Base-by-base conservation (phyloP, 2,888 invertebrate species). In the Drosophila mettleri region DNA sequence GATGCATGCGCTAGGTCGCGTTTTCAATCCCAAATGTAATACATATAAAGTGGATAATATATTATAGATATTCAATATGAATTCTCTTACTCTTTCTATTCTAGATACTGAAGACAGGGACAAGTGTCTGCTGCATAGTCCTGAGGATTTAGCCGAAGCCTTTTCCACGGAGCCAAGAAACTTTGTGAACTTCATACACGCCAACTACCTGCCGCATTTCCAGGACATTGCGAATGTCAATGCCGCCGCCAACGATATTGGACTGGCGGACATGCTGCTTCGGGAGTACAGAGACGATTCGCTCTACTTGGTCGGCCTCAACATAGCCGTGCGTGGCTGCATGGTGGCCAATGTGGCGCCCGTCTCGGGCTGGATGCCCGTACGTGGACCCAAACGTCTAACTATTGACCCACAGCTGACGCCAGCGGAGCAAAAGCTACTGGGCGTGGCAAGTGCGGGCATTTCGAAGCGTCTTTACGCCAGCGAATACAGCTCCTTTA, bases 201-300 rank as follows among this genome's bases (percentile, higher is more conserved):
- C 96, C 84, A 96, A 97, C 92, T 96, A 96, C 91, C 90, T 96
- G 24, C 93, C 94, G 6, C 96, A 97, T 86, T 96, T 95, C 87
- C 93, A 94, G 0, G 93, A 93, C 59, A 93, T 96, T 20, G 94
- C 95, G 34, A 94, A 95, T 78, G 93, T 94, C 0, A 93, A 93
- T 22, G 91, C 92, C 58, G 95, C 96, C 3, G 92, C 95, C 0
- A 93, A 95, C 54, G 94, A 94, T 59, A 92, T 98, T 38, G 96
- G 97, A 88, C 93, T 95, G 59, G 94, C 96, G 0, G 96, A 97
- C 85, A 92, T 93, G 39, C 93, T 97, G 88, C 92, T 95, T 31
- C 93, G 89, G 94, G 96, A 96, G 92, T 94, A 92, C 94, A 94
- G 93, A 79, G 93, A 92, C 18, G 86, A 89, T 55, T 36, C 69